Percentiles rank a stretch among this genome's conserved stretches.
phyloP scores from a whole-genome alignment of 2,797 vertebrate species.

The Okamejei kenojei region DNA sequence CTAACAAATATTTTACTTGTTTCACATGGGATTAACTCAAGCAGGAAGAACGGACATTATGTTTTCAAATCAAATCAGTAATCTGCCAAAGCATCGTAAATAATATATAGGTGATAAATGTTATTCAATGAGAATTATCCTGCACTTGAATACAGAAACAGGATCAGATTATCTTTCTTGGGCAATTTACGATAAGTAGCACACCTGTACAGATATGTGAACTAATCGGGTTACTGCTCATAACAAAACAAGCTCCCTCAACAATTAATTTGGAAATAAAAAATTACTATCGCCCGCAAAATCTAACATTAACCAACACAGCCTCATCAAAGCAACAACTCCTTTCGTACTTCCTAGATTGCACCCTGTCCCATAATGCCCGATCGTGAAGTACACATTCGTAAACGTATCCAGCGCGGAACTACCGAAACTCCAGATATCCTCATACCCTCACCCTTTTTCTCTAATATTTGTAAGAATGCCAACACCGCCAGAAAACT shows the following conservation, averaged over 20 bases:
- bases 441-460: neutral
- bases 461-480: neutral
- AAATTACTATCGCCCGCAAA: neutral
- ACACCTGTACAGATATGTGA: neutral
- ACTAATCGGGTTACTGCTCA: neutral
- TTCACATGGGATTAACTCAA: neutral
- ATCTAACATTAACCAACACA: neutral
- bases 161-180: neutral
- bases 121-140: neutral
- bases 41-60: neutral
- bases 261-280: too few species aligned
- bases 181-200: neutral
- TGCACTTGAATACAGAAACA: neutral
- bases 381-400: neutral
- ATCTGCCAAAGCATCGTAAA: neutral
- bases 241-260: neutral
- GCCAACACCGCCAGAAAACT: neutral
- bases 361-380: neutral
- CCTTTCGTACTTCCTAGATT: neutral
- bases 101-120: neutral
- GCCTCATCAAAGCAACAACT: neutral
- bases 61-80: neutral
- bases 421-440: neutral
- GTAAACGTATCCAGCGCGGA: neutral
- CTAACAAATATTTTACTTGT: neutral